Percentiles rank a stretch among this genome's conserved stretches.
phyloP scores from a whole-genome alignment of 2,113 vertebrate species.

The Mohoua ochrocephala region DNA sequence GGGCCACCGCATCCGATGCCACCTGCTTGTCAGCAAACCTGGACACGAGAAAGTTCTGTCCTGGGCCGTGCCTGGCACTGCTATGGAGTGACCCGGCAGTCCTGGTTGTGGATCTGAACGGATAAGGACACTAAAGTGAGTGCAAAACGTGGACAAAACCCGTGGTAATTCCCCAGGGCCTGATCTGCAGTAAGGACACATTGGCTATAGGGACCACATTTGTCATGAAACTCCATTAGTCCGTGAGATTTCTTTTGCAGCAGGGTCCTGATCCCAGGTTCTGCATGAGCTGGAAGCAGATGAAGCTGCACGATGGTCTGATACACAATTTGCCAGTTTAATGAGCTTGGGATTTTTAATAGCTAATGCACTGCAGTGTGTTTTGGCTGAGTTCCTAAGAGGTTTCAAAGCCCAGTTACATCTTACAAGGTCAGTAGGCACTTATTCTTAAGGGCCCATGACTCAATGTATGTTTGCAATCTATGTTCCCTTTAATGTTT shows the following conservation, averaged over 20 bases:
- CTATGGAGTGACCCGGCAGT: neutral
- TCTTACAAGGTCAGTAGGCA: slow-evolving; percentile 12
- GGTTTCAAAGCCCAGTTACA: neutral
- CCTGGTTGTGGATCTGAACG: too few species aligned
- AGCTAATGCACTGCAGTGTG: neutral
- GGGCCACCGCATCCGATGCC: neutral
- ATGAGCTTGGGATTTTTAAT: neutral
- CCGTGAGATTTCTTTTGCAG: neutral
- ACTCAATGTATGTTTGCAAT: neutral
- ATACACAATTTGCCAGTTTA: neutral
- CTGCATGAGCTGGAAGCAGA: neutral
- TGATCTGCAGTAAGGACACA: neutral
- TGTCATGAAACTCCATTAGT: neutral
- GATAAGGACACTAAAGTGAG: neutral
- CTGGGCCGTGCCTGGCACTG: neutral
- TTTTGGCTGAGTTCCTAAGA: neutral
- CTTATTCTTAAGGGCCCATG: neutral
- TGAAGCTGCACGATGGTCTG: neutral
- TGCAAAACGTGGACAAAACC: neutral
- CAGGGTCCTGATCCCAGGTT: neutral
- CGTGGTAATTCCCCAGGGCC: neutral
- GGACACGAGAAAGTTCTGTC: rapidly evolving
- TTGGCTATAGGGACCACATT: neutral
- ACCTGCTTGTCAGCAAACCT: neutral
- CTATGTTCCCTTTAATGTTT: neutral